These are phyloP conservation scores for Euglossa dilemma DNA, from an alignment of 1,140 invertebrate genomes.

Conservation along the genomic window DNA sequence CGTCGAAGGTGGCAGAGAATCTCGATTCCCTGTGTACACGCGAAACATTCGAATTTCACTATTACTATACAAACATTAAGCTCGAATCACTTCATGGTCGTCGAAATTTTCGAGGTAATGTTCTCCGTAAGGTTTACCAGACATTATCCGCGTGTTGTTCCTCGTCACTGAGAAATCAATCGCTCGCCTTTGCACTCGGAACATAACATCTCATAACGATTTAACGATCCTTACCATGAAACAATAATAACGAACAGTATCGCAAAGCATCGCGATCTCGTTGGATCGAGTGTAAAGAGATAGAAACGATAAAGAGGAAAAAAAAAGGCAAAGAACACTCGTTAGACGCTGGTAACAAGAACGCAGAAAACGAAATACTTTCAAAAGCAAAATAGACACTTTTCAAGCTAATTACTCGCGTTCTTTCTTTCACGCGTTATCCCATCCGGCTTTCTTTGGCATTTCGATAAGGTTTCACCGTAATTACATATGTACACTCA, in stretches of 20 bases:
- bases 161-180: neutral
- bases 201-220: too few species aligned
- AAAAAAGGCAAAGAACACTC: neutral
- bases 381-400: neutral
- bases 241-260: neutral
- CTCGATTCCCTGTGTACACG: conserved; percentile 22
- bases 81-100: neutral
- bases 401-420: neutral
- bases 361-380: neutral
- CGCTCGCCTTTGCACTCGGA: neutral
- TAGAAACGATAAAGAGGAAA: neutral
- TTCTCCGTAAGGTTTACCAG: neutral
- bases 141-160: neutral
- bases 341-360: neutral
- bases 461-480: neutral
- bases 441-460: conserved; percentile 11
- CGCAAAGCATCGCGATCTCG: neutral
- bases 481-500: neutral
- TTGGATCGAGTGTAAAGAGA: neutral
- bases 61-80: conserved; percentile 14
- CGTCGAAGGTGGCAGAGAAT: conserved; percentile 15
- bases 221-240: neutral
- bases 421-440: neutral
- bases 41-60: conserved; percentile 17
- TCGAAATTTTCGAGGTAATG: neutral